Percentiles rank a stretch among this genome's conserved stretches.
These are phyloP conservation scores for Actenoides hombroni DNA, from an alignment of 2,113 vertebrate genomes.

Conservation along the genomic window DNA sequence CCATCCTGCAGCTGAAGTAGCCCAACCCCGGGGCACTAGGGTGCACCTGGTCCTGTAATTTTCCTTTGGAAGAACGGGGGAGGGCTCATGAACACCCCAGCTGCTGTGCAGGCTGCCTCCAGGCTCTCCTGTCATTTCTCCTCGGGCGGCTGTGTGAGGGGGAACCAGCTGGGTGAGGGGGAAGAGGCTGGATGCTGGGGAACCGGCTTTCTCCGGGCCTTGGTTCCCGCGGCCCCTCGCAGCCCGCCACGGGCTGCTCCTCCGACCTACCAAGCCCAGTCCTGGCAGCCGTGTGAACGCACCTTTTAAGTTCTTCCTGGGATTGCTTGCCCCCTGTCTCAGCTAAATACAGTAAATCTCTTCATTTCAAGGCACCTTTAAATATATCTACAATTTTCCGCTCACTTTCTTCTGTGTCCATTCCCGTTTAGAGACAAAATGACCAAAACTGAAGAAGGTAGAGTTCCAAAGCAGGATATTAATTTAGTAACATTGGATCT, in stretches of 20 bases:
- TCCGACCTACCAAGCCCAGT: fast-evolving
- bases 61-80: background rate
- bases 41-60: background rate
- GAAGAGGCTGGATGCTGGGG: too few relatives aligned
- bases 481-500: fast-evolving
- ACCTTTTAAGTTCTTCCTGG: fast-evolving
- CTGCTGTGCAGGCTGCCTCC: background rate
- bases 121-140: background rate
- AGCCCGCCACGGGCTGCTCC: background rate
- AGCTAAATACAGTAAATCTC: background rate
- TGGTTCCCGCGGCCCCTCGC: background rate
- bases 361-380: background rate
- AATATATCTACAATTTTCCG: background rate
- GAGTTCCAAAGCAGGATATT: too few relatives aligned
- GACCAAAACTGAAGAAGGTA: too few relatives aligned
- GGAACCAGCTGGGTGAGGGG: background rate
- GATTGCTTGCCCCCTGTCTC: too few relatives aligned
- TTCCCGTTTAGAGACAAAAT: background rate
- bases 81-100: background rate
- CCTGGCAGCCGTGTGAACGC: fast-evolving
- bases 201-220: fast-evolving
- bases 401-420: background rate
- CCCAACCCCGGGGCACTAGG: background rate
- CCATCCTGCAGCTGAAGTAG: background rate
- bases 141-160: background rate